Evolutionary conservation across 2,888 invertebrate genomes (phyloP), one percentile per base, ranked within the genome.

Genomic region (Miltochrista miniata): DNA sequence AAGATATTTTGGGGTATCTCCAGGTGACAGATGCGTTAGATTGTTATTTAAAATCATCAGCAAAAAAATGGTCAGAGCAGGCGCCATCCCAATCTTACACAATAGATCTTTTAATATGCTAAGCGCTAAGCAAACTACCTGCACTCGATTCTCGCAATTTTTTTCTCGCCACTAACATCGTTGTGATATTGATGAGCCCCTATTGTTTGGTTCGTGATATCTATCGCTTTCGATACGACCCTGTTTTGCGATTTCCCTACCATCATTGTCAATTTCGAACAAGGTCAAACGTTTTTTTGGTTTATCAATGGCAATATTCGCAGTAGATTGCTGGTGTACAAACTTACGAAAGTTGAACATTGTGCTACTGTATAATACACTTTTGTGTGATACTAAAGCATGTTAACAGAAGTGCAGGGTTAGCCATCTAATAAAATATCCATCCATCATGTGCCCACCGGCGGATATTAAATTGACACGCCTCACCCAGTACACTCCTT

Each of bases 391-490:
- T 68, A 65, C 47, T 41, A 70, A 65, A 69, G 69, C 68, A 73
- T 78, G 71, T 81, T 74, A 71, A 73, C 65, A 70, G 68, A 61
- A 61, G 75, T 68, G 60, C 60, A 63, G 74, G 76, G 74, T 74
- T 76, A 24, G 5, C 18, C 5, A 24, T 24, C 18, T 78, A 85
- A 87, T 88, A 83, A 86, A 86, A 80, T 71, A 63, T 62, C 71
- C 83, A 86, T 87, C 83, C 73, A 86, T 87, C 85, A 88, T 73
- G 67, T 69, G 77, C 69, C 80, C 82, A 83, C 81, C 85, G 73
- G 74, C 85, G 87, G 87, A 88, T 89, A 90, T 89, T 85, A 85
- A 83, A 85, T 86, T 80, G 89, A 87, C 88, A 85, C 88, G 87
- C 85, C 87, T 83, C 70, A 64, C 70, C 76, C 70, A 55, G 73